Evolutionary conservation across 1,140 invertebrate genomes (phyloP), one percentile per base, ranked within the genome.

Genomic region (Zaprionus tsacasi): DNA sequence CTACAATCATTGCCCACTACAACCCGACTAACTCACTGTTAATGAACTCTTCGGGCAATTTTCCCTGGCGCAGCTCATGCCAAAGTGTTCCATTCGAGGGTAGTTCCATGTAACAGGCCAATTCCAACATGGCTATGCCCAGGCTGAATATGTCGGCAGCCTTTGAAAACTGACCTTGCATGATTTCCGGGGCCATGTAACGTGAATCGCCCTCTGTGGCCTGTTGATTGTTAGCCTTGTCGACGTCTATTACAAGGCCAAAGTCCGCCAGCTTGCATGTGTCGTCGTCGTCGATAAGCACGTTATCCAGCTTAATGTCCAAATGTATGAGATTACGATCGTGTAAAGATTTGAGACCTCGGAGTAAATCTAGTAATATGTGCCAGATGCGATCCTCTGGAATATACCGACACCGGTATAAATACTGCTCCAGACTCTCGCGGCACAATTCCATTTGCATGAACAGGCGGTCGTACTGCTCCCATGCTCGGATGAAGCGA

Each of bases 231-330:
- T 92, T 92, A 10, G 90, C 91, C 59, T 79, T 94, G 63, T 94
- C 93, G 11, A 96, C 80, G 87, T 96, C 95, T 17, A 95, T 87
- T n/a, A 96, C 94, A 12, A 97, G 91, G 12, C 96, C 96, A 93
- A 97, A 96, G 92, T 97, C 96, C 35, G 95, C 95, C 27, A 97
- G 91, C 89, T 97, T 96, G 82, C 95, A 96, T 70, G 69, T 93
- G 69, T 93, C 95, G 73, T 93, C 95, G 92, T 93, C 94, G 43
- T 94, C 93, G 15, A 94, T 93, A 73, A 96, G 94, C 55, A 97
- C 96, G 92, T 97, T 97, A 27, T 96, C 96, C 61, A 96, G 94
- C 93, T 97, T 97, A 27, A 97, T 96, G 88, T 97, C 96, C 91
- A 96, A 93, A 90, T 97, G 96, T 43, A 96, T 93, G 38, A 96